Evolutionary conservation across 2,113 vertebrate species (phyloP), one percentile per base, ranked within the genome.

Genomic region (Brachypodius melanocephalos): DNA sequence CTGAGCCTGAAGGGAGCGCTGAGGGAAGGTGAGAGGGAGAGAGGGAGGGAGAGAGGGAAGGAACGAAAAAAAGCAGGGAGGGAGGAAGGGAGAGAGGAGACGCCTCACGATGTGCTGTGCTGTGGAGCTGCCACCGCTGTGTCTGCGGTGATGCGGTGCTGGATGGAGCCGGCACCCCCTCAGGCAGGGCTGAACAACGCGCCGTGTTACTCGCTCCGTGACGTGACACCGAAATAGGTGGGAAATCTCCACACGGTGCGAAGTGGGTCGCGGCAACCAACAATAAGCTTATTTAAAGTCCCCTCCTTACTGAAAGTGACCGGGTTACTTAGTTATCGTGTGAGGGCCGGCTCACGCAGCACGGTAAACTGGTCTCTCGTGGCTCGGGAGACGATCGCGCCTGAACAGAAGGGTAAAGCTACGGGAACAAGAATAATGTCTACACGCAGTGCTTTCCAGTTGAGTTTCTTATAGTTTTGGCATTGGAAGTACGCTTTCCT

Each of bases 91-190:
- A 43, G 31, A 20, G 13, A 14, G 36, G 12, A 29, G 14, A 11
- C 66, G 0, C 15, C 8, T 38, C 22, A 3, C 18, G 12, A 26
- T 6, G 16, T 3, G 18, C 40, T 22, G 48, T 28, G 45, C 18
- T 2, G 8, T 8, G 75, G 9, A 36, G 48, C 34, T 8, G 66
- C 42, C 11, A 9, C 17, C 26, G 1, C 5, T 7, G 43, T 1
- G 5, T 7, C 46, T 8, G 8, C 8, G 13, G 26, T 29, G 45
- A 3, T 3, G 3, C 6, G 8, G 29, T 9, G 61, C 46, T 31
- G 10, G 12, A 9, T 2, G 10, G 12, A 16, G 59, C 34, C 8
- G 26, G 25, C 12, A 9, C 7, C 9, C 32, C 40, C n/a, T 29
- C 46, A 15, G 36, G 21, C 51, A 28, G 34, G 34, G 43, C 75